A percentile compares a stretch with the other conserved stretches of the same genome.
Conservation (phyloP, 2,113 vertebrate genomes). For the Antechinus stuartii region DNA sequence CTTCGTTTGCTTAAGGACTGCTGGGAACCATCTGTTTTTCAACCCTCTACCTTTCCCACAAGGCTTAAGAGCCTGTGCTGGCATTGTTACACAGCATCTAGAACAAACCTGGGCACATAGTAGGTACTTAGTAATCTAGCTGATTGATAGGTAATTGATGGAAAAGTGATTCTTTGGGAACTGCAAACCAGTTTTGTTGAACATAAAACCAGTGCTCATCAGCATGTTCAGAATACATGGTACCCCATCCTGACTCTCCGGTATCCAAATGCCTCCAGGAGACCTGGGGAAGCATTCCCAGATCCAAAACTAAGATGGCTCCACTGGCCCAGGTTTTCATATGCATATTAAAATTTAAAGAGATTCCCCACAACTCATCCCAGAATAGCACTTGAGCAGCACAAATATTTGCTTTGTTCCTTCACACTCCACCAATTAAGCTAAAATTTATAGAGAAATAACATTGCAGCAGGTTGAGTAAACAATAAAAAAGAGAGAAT, state of each 20-base stretch:
- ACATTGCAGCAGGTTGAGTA: conserved; percentile 57
- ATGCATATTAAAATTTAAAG: conserved; percentile 69
- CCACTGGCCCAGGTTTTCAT: conserved; percentile 20
- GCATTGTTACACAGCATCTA: not conserved
- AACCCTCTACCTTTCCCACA: not conserved
- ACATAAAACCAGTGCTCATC: not conserved
- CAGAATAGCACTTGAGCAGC: conserved; percentile 67
- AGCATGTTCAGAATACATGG: not conserved
- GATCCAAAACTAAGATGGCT: conserved; percentile 52
- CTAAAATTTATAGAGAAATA: conserved; percentile 61
- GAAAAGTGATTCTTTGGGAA: not conserved
- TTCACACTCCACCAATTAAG: conserved; percentile 73
- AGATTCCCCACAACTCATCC: conserved; percentile 73
- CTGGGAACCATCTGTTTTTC: not conserved
- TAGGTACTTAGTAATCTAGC: not conserved
- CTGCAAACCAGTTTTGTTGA: not conserved
- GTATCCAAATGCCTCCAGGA: not conserved
- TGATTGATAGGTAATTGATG: not conserved
- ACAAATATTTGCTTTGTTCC: conserved; percentile 81
- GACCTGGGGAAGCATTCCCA: conserved; percentile 19
- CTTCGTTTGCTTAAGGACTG: not conserved
- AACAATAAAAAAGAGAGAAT: not conserved
- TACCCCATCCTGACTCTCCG: not conserved
- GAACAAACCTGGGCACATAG: not conserved
- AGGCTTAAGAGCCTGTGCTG: not conserved